These are phyloP conservation scores for Sebastes goodei DNA, from an alignment of 2,797 vertebrate species.

Conservation along the genomic window DNA sequence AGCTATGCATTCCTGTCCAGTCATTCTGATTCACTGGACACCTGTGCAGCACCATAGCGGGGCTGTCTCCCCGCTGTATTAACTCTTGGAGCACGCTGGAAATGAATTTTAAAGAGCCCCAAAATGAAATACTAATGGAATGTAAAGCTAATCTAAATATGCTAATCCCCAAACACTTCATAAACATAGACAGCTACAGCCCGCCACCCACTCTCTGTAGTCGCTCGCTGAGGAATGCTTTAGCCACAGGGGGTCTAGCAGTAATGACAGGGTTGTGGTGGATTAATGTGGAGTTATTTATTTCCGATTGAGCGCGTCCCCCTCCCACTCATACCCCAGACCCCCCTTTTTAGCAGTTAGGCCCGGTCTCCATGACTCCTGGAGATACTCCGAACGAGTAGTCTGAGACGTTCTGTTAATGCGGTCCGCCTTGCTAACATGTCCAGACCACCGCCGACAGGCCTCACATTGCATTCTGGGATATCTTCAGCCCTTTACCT, in stretches of 20 bases:
- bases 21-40: conserved; percentile 59
- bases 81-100: conserved; percentile 41
- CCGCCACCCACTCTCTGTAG: conserved; percentile 71
- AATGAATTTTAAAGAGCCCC: conserved; percentile 68
- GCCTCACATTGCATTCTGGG: conserved; percentile 85
- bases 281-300: conserved; percentile 84
- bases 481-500: conserved; percentile 73
- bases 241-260: conserved; percentile 78
- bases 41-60: conserved; percentile 36
- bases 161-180: conserved; percentile 79
- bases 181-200: conserved; percentile 71
- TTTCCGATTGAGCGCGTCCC: conserved; percentile 74
- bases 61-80: conserved; percentile 23
- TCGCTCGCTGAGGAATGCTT: conserved; percentile 76
- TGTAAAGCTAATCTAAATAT: conserved; percentile 86
- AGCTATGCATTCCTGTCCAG: conserved; percentile 52
- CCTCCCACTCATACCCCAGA: conserved; percentile 28
- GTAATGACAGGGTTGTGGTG: conserved; percentile 79
- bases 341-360: conserved; percentile 28
- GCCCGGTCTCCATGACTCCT: conserved; percentile 60
- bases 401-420: conserved; percentile 55
- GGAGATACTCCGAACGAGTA: conserved; percentile 45
- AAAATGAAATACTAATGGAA: conserved; percentile 80
- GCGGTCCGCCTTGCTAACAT: conserved; percentile 80
- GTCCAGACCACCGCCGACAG: conserved; percentile 81